Evolutionary conservation across 2,888 invertebrate species (phyloP), one percentile per base, ranked within the genome.

Genomic region (Stratiomys singularior): DNA sequence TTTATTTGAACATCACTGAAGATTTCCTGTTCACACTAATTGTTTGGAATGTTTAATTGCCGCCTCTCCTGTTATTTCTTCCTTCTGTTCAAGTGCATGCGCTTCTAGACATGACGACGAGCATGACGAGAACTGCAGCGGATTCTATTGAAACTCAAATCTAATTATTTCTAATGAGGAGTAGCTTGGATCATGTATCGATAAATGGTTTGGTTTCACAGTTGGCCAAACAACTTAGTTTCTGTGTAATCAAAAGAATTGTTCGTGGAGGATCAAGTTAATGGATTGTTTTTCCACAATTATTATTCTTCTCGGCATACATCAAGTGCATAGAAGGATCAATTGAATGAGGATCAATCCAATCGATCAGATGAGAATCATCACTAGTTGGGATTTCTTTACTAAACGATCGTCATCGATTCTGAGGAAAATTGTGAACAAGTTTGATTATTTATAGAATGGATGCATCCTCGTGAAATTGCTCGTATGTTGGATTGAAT

Each of bases 121-220:
- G 64, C 64, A 28, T 52, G 15, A n/a, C 52, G 52, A 52, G 4
- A 25, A 25, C 28, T 25, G 27, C 28, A 21, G n/a, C 28, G 30
- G 60, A n/a, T 13, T 64, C 64, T 28, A n/a, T 28, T 28, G 64
- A 64, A 64, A 28, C 30, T 44, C 21, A 67, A 37, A 67, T 18
- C 44, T 67, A 67, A 67, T 67, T 67, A 37, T 37, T 44, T 21
- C 67, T 21, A 44, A 44, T 67, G 44, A 67, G 67, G 67, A 44
- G 44, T 67, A 37, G 64, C 3, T 30, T 64, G 28, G 30, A 27
- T 7, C 64, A 52, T 15, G 52, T 9, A 13, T 18, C 52, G 52
- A 52, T 52, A 52, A 9, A 52, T 52, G 18, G 52, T 13, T 52
- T 13, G 18, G 4, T 52, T 9, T 9, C 15, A 52, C 15, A 3